Base-by-base conservation (phyloP, 2,888 invertebrate genomes). In the Pheosia tremula region DNA sequence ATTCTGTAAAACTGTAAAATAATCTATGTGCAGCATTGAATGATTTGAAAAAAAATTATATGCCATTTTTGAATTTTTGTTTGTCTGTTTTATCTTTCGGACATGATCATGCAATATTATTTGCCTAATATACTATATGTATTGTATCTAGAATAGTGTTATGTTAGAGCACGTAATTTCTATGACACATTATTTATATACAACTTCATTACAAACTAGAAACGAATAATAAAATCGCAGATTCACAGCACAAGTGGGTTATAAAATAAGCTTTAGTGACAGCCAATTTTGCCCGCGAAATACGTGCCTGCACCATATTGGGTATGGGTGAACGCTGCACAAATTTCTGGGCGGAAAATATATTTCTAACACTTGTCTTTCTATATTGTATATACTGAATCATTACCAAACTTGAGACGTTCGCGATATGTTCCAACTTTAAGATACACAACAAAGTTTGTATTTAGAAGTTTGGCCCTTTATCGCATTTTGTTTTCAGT, bases 201-300 rank as follows among this genome's bases (percentile, higher is more conserved):
- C 24, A 24, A 0, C 24, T 24, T 24, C 2, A 41, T 41, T 5
- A 41, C 41, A 41, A 7, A 7, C 41, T 41, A 41, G 41, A 1
- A 41, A 41, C 5, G 4, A 41, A 5, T 7, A 8, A 5, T 5
- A 5, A 13, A 50, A 50, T 13, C 49, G 6, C 49, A 13, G 24
- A 50, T 50, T 50, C 24, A 47, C 47, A 24, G 8, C 50, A 50
- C 24, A 50, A 24, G 3, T 13, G n/a, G 49, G 49, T 62, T 57
- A 38, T 55, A 41, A 61, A 61, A 56, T 5, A 24, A 47, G 52
- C 68, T 60, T n/a, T 39, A 56, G 58, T 60, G 56, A 56, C 59
- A 56, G 53, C 2, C 58, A 53, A 45, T n/a, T 47, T 53, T 52
- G 8, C 56, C 36, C n/a, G 4, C 2, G 37, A 56, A 50, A 60